These are phyloP conservation scores for Rhinophrynus dorsalis DNA, from an alignment of 2,797 vertebrate species.

Conservation along the genomic window DNA sequence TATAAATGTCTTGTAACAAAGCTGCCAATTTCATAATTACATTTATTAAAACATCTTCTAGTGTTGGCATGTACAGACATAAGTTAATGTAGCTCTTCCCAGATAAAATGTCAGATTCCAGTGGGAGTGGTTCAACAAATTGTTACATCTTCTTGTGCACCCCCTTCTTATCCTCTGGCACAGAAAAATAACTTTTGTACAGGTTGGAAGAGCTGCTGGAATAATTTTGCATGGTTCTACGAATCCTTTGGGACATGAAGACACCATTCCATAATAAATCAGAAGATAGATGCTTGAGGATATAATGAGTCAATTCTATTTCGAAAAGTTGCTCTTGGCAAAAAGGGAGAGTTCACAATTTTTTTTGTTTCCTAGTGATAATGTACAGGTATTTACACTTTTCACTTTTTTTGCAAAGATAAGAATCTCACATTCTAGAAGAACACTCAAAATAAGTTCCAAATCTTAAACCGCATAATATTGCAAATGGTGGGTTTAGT, in stretches of 20 bases:
- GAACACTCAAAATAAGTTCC: too few species aligned
- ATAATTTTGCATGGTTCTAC: conserved; percentile 51
- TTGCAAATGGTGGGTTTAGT: too few species aligned
- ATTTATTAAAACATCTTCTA: conserved; percentile 34
- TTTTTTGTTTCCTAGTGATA: background rate
- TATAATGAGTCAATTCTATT: conserved; percentile 59
- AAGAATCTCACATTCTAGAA: too few species aligned
- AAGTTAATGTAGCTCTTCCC: conserved; percentile 4
- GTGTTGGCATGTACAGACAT: conserved; percentile 38
- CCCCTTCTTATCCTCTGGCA: conserved; percentile 16
- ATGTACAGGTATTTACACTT: background rate
- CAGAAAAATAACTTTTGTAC: background rate
- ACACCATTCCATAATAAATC: conserved; percentile 54
- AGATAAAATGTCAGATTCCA: conserved; percentile 28
- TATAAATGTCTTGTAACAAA: background rate
- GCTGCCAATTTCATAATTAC: conserved; percentile 34
- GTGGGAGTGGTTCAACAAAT: conserved; percentile 44
- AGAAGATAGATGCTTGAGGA: conserved; percentile 43
- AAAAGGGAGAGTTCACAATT: background rate
- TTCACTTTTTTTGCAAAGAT: too few species aligned
- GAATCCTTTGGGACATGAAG: conserved; percentile 53
- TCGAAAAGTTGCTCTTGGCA: conserved; percentile 57
- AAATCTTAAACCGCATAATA: too few species aligned
- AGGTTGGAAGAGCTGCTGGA: conserved; percentile 46
- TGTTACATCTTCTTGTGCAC: conserved; percentile 26